Evolutionary conservation across 2,797 vertebrate genomes (phyloP).

Genomic region (Epinephelus malabaricus): DNA sequence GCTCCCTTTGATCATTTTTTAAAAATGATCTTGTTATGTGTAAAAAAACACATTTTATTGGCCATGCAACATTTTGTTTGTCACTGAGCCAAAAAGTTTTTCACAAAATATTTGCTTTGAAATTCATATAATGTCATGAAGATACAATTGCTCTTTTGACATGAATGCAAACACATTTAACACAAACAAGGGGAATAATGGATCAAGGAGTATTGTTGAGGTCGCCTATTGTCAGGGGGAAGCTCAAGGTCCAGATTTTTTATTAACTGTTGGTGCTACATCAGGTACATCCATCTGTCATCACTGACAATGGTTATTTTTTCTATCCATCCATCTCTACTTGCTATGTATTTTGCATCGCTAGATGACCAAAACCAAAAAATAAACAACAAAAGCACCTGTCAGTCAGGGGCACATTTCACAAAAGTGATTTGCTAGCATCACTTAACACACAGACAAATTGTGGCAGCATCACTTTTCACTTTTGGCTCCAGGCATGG

Average conservation of each 20-base stretch:
- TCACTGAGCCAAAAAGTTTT: not conserved
- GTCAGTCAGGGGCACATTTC: constrained; percentile 5
- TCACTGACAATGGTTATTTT: not conserved
- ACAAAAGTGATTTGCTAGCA: constrained; percentile 3
- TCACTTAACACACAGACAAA: not conserved
- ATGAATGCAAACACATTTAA: constrained; percentile 10
- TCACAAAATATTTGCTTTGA: not conserved
- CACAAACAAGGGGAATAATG: not conserved
- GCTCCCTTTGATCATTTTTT: not conserved
- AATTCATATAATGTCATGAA: not conserved
- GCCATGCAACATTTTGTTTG: not conserved
- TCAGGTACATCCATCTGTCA: constrained; percentile 25
- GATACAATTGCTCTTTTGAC: not conserved
- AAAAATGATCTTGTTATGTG: not conserved
- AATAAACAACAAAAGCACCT: not conserved
- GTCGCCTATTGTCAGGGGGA: not conserved
- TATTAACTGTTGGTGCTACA: not conserved
- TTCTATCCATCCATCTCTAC: constrained; percentile 1
- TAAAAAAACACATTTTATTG: constrained; percentile 2
- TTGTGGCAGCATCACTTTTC: not conserved
- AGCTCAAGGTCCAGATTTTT: not conserved
- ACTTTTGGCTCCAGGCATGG: not conserved
- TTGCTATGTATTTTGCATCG: not conserved
- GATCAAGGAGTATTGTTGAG: not conserved
- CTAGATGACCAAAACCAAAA: constrained; percentile 22